Evolutionary conservation across 2,113 vertebrate species (phyloP), one percentile per base, ranked within the genome.

Genomic region (Murina feae): DNA sequence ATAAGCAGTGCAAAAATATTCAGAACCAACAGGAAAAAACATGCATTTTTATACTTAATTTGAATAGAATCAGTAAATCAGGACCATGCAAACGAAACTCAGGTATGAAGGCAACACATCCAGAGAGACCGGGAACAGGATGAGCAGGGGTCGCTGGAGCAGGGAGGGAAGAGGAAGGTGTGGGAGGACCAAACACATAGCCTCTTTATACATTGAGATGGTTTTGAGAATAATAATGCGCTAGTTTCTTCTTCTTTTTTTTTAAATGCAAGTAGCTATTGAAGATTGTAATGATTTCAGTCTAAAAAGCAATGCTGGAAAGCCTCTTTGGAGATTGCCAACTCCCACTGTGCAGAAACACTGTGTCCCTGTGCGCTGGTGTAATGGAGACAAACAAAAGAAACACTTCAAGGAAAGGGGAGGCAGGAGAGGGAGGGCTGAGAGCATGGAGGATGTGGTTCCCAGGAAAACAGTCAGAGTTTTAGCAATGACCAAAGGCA

Each of bases 251-350:
- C 78, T 30, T 39, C 25, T 58, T 89, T 98, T 95, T 98, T 98
- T 98, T 95, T 44, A 44, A 98, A 98, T 98, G 97, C 97, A 97
- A 98, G 98, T 96, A 98, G 97, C 98, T 98, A 98, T 97, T 98
- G 98, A 98, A 98, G 97, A 98, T 93, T 97, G 98, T 98, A 98
- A 98, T 98, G 98, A 98, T 98, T 98, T 98, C 98, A 98, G 96
- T 96, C 97, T 98, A 98, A 98, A 98, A 98, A 97, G 98, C 98
- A 97, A 97, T 89, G 97, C 98, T 98, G 97, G 97, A 98, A 98
- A 98, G 96, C 97, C 96, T 98, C 98, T 98, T 98, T 96, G 96
- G 98, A 98, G 98, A 98, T 94, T 97, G 98, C 97, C 97, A 97
- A 97, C 97, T 98, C 98, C 98, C 96, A 98, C 97, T 98, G 98